phyloP scores from a whole-genome alignment of 23 tunicate species.

The Trididemnum nubilum region DNA sequence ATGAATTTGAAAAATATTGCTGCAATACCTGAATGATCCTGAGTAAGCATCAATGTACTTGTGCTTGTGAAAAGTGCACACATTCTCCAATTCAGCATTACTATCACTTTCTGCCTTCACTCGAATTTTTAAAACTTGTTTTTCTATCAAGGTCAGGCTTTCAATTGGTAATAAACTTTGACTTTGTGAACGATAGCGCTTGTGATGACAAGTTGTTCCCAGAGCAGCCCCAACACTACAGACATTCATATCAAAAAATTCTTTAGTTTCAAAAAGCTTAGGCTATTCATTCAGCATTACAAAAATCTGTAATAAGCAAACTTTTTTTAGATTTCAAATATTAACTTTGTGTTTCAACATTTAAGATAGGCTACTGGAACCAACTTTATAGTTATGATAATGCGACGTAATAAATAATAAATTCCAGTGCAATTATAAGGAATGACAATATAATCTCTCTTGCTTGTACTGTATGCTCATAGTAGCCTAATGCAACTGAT shows the following conservation, averaged over 20 bases:
- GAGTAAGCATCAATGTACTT: not conserved
- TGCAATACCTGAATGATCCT: not conserved
- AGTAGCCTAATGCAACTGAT: too few species aligned
- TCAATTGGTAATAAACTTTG: not conserved
- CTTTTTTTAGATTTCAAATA: too few species aligned
- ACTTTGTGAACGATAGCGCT: not conserved
- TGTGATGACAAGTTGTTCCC: not conserved
- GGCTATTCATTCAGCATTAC: too few species aligned
- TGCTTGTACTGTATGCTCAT: too few species aligned
- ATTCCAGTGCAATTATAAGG: too few species aligned
- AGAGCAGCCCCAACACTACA: constrained; percentile 12
- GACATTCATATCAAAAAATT: not conserved
- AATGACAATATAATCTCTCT: too few species aligned
- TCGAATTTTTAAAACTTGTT: constrained; percentile 9
- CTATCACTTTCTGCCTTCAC: not conserved
- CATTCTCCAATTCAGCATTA: not conserved
- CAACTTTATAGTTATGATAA: too few species aligned
- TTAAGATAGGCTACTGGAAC: too few species aligned
- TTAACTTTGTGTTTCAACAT: too few species aligned
- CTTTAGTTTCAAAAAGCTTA: not conserved
- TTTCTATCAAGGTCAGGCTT: not conserved
- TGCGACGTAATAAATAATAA: too few species aligned
- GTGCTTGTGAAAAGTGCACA: constrained; percentile 1
- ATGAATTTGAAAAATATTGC: not conserved
- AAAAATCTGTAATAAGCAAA: too few species aligned